Conservation (phyloP, 2,113 vertebrate species). For the Ictalurus punctatus region DNA sequence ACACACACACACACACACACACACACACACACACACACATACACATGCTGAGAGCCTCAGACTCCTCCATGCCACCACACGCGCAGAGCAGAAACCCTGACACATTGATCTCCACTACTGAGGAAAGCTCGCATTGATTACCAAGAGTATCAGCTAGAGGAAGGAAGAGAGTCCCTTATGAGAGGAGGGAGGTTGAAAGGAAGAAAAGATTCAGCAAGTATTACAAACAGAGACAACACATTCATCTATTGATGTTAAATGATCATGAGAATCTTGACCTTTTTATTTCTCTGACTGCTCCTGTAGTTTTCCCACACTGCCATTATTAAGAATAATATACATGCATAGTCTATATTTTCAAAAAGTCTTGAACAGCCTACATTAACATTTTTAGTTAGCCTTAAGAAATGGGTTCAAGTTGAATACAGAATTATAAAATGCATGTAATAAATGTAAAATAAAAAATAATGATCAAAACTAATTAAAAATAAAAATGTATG, state of each 20-base stretch:
- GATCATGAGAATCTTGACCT: slow-evolving; percentile 29
- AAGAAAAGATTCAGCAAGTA: neutral
- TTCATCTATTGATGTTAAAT: slow-evolving; percentile 1
- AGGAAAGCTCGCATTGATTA: slow-evolving; percentile 69
- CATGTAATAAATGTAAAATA: neutral
- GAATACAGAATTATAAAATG: neutral
- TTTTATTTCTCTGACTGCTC: neutral
- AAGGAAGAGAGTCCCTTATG: neutral
- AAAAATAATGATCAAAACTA: too few species aligned
- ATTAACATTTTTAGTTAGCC: neutral
- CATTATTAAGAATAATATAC: neutral
- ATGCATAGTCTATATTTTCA: neutral
- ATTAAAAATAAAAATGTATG: too few species aligned
- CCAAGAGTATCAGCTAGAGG: slow-evolving; percentile 20
- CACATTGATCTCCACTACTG: slow-evolving; percentile 58
- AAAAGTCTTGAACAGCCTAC: neutral
- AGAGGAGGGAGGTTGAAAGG: slow-evolving; percentile 2
- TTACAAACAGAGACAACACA: neutral
- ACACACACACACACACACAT: slow-evolving; percentile 44
- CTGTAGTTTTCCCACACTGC: neutral
- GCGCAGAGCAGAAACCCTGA: slow-evolving; percentile 61
- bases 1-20: neutral
- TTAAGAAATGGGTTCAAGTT: neutral
- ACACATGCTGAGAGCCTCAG: slow-evolving; percentile 59
- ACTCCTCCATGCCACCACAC: slow-evolving; percentile 60